Evolutionary conservation across 1,140 invertebrate species (phyloP).

Genomic region (Phymorhynchus buccinoides): DNA sequence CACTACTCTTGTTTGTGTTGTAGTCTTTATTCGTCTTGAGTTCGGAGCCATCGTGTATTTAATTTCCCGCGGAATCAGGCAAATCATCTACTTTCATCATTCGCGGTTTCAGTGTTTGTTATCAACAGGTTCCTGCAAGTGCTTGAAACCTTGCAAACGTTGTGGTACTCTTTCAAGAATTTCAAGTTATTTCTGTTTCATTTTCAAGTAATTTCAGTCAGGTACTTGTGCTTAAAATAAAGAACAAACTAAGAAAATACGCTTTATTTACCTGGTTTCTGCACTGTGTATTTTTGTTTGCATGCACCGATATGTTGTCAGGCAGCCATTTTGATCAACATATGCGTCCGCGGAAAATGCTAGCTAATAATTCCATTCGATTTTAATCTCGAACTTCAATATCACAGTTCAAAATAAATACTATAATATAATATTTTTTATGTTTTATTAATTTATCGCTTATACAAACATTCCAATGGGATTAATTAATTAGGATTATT

Average conservation of each 20-base stretch:
- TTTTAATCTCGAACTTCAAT: too few relatives aligned
- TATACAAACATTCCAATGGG: too few relatives aligned
- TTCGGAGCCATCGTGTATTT: too few relatives aligned
- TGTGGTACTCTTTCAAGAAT: background rate
- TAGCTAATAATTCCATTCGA: background rate
- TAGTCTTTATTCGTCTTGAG: too few relatives aligned
- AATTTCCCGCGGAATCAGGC: too few relatives aligned
- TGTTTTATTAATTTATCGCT: too few relatives aligned
- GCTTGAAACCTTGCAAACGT: background rate
- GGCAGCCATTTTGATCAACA: conserved; percentile 40
- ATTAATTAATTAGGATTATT: background rate
- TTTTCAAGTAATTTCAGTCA: background rate
- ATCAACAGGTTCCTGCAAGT: background rate
- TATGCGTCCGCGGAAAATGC: background rate
- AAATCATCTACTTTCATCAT: too few relatives aligned
- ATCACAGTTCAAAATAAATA: too few relatives aligned
- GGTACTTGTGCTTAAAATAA: background rate
- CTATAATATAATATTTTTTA: too few relatives aligned
- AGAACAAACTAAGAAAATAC: background rate
- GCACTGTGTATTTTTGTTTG: conserved; percentile 4
- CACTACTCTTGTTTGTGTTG: too few relatives aligned
- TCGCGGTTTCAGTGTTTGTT: background rate
- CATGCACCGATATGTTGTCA: conserved; percentile 31
- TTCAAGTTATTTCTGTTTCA: background rate
- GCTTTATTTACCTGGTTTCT: background rate